A percentile compares a stretch with the other conserved stretches of the same genome.
phyloP scores from a whole-genome alignment of 2,888 invertebrate species.

The Pyrochroa serraticornis region DNA sequence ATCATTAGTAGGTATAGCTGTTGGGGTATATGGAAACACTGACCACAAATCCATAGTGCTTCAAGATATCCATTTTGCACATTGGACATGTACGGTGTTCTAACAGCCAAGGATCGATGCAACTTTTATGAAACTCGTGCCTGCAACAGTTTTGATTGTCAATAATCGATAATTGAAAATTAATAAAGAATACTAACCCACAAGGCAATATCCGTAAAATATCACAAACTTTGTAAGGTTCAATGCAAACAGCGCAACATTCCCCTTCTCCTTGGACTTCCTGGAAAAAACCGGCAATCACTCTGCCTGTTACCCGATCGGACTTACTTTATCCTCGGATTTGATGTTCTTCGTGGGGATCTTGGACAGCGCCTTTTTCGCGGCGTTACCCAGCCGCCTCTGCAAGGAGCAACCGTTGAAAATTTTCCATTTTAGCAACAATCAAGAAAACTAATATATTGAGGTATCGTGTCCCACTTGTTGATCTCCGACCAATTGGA shows the following conservation, averaged over 20 bases:
- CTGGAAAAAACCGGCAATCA: slow-evolving; percentile 56
- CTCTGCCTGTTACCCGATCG: slow-evolving; percentile 6
- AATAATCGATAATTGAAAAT: neutral
- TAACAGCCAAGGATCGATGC: slow-evolving; percentile 95
- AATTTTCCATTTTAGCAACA: neutral
- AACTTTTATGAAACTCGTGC: slow-evolving; percentile 94
- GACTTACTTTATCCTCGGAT: slow-evolving; percentile 80
- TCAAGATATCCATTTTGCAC: slow-evolving; percentile 96
- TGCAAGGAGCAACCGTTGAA: slow-evolving; percentile 58
- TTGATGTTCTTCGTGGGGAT: slow-evolving; percentile 90
- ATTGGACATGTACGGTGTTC: slow-evolving; percentile 96
- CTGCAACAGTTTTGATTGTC: slow-evolving; percentile 61
- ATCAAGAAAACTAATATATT: neutral
- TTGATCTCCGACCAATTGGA: neutral
- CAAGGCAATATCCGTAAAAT: slow-evolving; percentile 88
- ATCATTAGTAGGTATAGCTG: slow-evolving; percentile 43
- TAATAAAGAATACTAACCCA: slow-evolving; percentile 69
- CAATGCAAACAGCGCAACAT: slow-evolving; percentile 95
- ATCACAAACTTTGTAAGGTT: slow-evolving; percentile 87
- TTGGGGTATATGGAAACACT: slow-evolving; percentile 59
- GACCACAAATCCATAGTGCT: slow-evolving; percentile 86
- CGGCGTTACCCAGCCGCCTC: slow-evolving; percentile 89
- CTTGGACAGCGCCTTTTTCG: slow-evolving; percentile 91
- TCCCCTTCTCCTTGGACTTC: slow-evolving; percentile 83
- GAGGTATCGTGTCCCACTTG: no score